Percentiles rank a stretch among this genome's conserved stretches.
These are phyloP conservation scores for Odontamblyopus lacepedii DNA, from an alignment of 2,797 vertebrate genomes.

Conservation along the genomic window DNA sequence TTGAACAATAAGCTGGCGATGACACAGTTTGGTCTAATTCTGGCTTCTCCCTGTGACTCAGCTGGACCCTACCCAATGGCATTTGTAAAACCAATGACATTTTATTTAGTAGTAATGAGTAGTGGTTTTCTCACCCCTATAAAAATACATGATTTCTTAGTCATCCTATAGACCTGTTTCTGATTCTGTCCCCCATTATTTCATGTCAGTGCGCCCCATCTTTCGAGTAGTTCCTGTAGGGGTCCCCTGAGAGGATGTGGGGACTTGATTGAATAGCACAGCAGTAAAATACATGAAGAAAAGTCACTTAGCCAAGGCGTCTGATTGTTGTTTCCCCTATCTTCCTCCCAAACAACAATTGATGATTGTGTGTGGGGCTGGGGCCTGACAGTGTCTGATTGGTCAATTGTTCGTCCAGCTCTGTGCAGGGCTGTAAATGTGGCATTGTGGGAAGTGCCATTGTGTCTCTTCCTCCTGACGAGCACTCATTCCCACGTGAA, in stretches of 20 bases:
- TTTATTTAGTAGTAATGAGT: constrained; percentile 30
- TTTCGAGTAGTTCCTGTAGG: constrained; percentile 53
- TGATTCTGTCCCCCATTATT: constrained; percentile 13
- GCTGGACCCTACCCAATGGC: constrained; percentile 29
- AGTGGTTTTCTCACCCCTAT: constrained; percentile 15
- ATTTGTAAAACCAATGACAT: constrained; percentile 35
- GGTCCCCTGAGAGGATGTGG: constrained; percentile 61
- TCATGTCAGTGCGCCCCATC: constrained; percentile 33
- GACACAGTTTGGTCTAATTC: constrained; percentile 40
- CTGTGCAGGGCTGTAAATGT: constrained; percentile 85
- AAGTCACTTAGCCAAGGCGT: constrained; percentile 73
- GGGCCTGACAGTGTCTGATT: constrained; percentile 94
- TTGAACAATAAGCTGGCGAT: constrained; percentile 35
- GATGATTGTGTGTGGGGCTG: constrained; percentile 88
- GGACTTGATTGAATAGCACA: constrained; percentile 64
- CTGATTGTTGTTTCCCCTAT: constrained; percentile 79
- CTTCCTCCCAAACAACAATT: constrained; percentile 87
- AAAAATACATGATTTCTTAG: constrained; percentile 10
- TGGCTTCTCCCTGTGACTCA: constrained; percentile 54
- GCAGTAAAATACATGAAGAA: constrained; percentile 70
- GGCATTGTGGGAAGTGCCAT: constrained; percentile 96
- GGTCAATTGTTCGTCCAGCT: constrained; percentile 91
- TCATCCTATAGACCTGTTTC: constrained; percentile 4
- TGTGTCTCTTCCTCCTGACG: constrained; percentile 94
- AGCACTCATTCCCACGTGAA: constrained; percentile 98